phyloP scores from a whole-genome alignment of 1,140 invertebrate species.

The Carposina sasakii region DNA sequence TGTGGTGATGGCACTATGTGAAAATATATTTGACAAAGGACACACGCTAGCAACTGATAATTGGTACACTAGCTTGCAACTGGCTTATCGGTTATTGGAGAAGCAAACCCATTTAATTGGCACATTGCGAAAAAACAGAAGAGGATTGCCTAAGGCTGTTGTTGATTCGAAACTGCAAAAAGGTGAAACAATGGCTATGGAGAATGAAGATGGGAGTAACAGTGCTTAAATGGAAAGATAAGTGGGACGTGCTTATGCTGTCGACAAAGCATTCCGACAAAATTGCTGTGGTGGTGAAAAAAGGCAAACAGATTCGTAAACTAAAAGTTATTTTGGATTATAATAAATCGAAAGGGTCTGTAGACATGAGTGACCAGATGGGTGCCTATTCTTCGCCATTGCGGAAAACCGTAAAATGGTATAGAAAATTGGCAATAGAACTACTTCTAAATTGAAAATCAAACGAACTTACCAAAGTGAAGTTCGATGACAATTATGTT shows the following conservation, averaged over 20 bases:
- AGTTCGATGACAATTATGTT: too few relatives aligned
- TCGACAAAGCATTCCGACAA: slow-evolving; percentile 51
- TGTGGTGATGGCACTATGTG: slow-evolving; percentile 37
- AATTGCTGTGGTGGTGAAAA: slow-evolving; percentile 35
- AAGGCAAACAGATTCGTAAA: slow-evolving; percentile 41
- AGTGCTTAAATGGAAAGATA: slow-evolving; percentile 64
- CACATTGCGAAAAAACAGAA: slow-evolving; percentile 58
- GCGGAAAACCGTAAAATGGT: slow-evolving; percentile 50
- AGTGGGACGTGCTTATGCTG: slow-evolving; percentile 51
- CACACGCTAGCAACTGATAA: slow-evolving; percentile 60
- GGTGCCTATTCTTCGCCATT: slow-evolving; percentile 48
- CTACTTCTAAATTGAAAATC: too few relatives aligned
- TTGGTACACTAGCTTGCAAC: slow-evolving; percentile 56
- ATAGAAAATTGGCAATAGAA: slow-evolving; percentile 54
- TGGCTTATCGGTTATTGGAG: slow-evolving; percentile 51
- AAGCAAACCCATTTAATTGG: slow-evolving; percentile 65
- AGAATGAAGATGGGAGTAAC: slow-evolving; percentile 56
- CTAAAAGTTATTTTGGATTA: slow-evolving; percentile 52
- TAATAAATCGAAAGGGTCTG: slow-evolving; percentile 50
- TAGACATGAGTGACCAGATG: slow-evolving; percentile 60
- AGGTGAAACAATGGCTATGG: slow-evolving; percentile 44
- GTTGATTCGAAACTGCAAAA: slow-evolving; percentile 51
- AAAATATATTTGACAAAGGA: slow-evolving; percentile 37
- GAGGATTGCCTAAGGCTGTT: slow-evolving; percentile 51
- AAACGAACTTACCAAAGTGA: too few relatives aligned